Percentiles rank a stretch among this genome's conserved stretches.
These are phyloP conservation scores for Microplitis mediator DNA, from an alignment of 1,140 invertebrate species.

Conservation along the genomic window DNA sequence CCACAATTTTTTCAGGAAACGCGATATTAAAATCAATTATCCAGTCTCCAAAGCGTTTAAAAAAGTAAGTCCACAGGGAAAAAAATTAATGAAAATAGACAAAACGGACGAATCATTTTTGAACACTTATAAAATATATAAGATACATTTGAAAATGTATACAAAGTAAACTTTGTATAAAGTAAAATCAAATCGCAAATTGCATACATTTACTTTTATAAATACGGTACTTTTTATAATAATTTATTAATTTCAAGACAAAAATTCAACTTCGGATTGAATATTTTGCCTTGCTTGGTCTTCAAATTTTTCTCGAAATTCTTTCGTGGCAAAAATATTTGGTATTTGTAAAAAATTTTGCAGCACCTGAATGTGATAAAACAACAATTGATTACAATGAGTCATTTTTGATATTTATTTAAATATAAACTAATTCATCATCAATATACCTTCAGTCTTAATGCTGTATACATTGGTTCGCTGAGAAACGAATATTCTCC, in stretches of 20 bases:
- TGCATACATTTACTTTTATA: not conserved
- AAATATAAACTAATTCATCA: not conserved
- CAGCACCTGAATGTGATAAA: slow-evolving; percentile 61
- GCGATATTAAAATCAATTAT: too few relatives aligned
- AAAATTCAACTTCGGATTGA: slow-evolving; percentile 63
- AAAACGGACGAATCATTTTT: too few relatives aligned
- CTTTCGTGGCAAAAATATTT: slow-evolving; percentile 70
- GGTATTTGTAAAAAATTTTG: slow-evolving; percentile 70
- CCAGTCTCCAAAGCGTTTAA: too few relatives aligned
- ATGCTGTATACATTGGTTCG: slow-evolving; percentile 63
- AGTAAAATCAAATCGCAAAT: not conserved
- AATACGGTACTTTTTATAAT: not conserved
- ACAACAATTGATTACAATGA: slow-evolving; percentile 6
- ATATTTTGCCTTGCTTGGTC: slow-evolving; percentile 68
- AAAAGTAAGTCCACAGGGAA: too few relatives aligned
- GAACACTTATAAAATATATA: too few relatives aligned
- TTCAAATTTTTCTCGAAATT: slow-evolving; percentile 68
- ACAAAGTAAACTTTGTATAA: too few relatives aligned
- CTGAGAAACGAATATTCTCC: slow-evolving; percentile 67
- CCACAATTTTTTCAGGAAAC: too few relatives aligned
- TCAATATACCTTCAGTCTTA: slow-evolving; percentile 65
- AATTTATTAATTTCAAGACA: slow-evolving; percentile 36
- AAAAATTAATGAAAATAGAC: too few relatives aligned
- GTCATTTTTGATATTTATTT: not conserved
- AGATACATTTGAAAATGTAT: too few relatives aligned